Conservation (phyloP, 2,888 invertebrate genomes). For the Chrysolina haemoptera region DNA sequence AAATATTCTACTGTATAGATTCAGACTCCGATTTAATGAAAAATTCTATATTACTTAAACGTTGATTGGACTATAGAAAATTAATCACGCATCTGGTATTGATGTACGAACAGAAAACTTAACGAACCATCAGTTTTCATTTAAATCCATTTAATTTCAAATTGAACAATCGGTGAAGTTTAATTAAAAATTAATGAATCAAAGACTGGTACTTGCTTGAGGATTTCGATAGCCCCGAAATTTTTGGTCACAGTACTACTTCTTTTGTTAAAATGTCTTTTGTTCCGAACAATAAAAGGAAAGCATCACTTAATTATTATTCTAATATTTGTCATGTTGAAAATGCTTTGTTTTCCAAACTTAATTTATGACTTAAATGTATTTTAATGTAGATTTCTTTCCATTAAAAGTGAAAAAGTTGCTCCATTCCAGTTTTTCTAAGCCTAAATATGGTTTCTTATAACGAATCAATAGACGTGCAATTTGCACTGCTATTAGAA, state of each 20-base stretch:
- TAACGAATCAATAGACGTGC: slow-evolving; percentile 22
- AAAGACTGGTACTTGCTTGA: background rate
- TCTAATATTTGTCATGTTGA: slow-evolving; percentile 47
- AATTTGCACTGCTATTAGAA: slow-evolving; percentile 19
- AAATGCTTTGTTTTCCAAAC: slow-evolving; percentile 45
- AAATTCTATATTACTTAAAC: no score
- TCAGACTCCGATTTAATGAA: no score
- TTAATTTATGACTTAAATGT: slow-evolving; percentile 25
- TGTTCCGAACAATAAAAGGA: slow-evolving; percentile 32
- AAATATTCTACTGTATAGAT: no score
- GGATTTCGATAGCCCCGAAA: background rate
- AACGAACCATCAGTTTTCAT: no score
- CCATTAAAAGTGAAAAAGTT: slow-evolving; percentile 26
- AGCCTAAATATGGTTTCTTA: slow-evolving; percentile 18
- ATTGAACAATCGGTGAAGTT: no score
- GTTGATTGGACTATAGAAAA: no score
- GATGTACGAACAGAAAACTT: no score
- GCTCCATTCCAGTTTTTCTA: slow-evolving; percentile 34
- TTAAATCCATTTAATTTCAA: no score
- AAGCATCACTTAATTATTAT: slow-evolving; percentile 40
- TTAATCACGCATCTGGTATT: no score
- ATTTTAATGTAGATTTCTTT: slow-evolving; percentile 31
- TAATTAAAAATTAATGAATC: no score
- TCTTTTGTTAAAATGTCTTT: slow-evolving; percentile 11
- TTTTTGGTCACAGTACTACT: slow-evolving; percentile 26